A percentile compares a stretch with the other conserved stretches of the same genome.
Conservation (phyloP, 2,113 vertebrate genomes). For the Eubucco bourcierii region DNA sequence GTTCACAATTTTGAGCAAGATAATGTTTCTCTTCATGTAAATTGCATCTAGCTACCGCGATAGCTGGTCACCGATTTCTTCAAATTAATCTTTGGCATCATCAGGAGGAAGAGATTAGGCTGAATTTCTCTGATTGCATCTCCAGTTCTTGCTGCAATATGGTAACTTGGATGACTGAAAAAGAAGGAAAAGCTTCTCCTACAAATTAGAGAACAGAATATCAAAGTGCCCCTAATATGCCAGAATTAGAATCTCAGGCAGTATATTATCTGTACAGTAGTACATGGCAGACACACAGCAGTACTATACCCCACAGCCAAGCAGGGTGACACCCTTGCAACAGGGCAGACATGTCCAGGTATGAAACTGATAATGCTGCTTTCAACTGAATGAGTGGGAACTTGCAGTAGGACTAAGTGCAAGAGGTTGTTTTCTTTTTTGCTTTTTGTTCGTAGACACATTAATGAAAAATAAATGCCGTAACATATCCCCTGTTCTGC, state of each 20-base stretch:
- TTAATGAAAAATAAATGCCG: not conserved
- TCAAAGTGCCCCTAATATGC: not conserved
- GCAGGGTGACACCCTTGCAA: not conserved
- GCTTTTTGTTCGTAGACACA: not conserved
- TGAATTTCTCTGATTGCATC: not conserved
- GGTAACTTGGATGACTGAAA: not conserved
- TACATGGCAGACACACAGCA: not conserved
- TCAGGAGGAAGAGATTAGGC: not conserved
- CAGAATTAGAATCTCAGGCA: not conserved
- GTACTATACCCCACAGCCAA: not conserved
- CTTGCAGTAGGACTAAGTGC: not conserved
- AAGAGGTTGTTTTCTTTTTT: not conserved
- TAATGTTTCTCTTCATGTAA: not conserved
- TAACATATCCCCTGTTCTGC: not conserved
- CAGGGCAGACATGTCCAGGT: not conserved
- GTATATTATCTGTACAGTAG: not conserved
- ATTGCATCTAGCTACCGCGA: not conserved
- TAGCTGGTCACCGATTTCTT: not conserved
- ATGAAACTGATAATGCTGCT: not conserved
- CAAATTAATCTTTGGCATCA: not conserved
- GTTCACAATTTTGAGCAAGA: not conserved
- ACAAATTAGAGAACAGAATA: not conserved
- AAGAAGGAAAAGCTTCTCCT: not conserved
- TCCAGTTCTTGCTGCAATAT: not conserved
- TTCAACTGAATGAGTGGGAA: not conserved